Conservation (phyloP, 2,797 vertebrate species). For the Neoniphon sammara region DNA sequence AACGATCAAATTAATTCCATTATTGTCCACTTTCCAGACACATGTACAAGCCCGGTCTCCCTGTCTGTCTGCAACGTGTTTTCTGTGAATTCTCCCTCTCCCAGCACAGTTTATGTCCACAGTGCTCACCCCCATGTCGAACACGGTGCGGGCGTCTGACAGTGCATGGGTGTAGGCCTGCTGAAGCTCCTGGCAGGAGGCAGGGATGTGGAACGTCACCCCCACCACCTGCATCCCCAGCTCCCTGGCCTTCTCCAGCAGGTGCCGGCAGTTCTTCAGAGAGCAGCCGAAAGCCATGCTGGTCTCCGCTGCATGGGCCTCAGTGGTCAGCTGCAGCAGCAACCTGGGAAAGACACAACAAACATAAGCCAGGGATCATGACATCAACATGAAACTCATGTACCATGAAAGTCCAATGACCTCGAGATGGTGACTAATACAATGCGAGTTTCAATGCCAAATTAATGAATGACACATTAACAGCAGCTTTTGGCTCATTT, state of each 20-base stretch:
- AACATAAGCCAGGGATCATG: not conserved
- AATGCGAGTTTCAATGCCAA: not conserved
- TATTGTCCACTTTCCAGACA: no score
- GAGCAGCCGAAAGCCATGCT: slow-evolving; percentile 95
- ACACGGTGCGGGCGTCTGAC: slow-evolving; percentile 95
- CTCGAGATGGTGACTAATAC: not conserved
- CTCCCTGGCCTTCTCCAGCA: slow-evolving; percentile 95
- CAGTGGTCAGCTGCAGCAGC: slow-evolving; percentile 95
- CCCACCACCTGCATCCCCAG: slow-evolving; percentile 92
- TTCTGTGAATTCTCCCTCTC: not conserved
- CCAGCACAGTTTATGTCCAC: not conserved
- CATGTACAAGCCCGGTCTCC: no score
- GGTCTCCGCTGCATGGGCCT: slow-evolving; percentile 92
- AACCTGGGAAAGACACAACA: slow-evolving; percentile 86
- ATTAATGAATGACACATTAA: not conserved
- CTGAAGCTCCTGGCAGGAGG: slow-evolving; percentile 89
- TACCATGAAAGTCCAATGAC: not conserved
- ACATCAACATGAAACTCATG: not conserved
- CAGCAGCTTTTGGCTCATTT: not conserved
- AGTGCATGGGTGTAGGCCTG: slow-evolving; percentile 92
- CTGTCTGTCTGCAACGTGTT: no score
- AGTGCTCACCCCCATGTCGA: slow-evolving; percentile 96
- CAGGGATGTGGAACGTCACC: slow-evolving; percentile 93
- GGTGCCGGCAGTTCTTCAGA: slow-evolving; percentile 94
- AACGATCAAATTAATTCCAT: no score